Percentiles rank a stretch among this genome's conserved stretches.
Evolutionary conservation across 2,888 invertebrate species (phyloP).

Genomic region (Thelaira solivaga): DNA sequence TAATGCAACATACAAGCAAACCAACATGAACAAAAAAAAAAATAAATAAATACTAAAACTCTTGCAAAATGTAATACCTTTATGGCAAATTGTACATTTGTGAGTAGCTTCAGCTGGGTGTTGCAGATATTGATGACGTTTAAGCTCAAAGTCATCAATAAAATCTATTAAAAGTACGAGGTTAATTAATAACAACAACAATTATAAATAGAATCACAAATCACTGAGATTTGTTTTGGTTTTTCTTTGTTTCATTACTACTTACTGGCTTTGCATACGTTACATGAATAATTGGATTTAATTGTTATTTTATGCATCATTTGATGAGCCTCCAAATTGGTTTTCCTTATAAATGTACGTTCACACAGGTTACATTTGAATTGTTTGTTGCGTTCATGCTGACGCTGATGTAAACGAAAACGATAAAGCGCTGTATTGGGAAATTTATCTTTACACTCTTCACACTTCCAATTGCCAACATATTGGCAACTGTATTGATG

Average conservation of each 20-base stretch:
- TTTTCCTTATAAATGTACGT: conserved; percentile 59
- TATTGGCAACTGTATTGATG: conserved; percentile 61
- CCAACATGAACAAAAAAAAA: neutral
- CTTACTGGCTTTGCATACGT: conserved; percentile 61
- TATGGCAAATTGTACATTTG: conserved; percentile 62
- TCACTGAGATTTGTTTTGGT: neutral
- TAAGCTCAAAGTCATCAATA: conserved; percentile 58
- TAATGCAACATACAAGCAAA: neutral
- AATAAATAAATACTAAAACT: neutral
- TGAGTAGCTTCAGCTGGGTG: conserved; percentile 60
- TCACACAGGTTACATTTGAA: conserved; percentile 61
- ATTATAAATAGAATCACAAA: no score
- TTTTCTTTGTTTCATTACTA: neutral
- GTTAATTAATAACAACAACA: no score
- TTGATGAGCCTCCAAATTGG: conserved; percentile 63
- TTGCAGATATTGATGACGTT: conserved; percentile 62
- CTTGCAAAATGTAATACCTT: conserved; percentile 54
- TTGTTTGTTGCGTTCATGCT: conserved; percentile 55
- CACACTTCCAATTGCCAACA: conserved; percentile 64
- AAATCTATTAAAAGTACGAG: conserved; percentile 52
- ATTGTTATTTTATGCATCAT: conserved; percentile 51
- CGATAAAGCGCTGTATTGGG: conserved; percentile 54
- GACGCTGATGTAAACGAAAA: conserved; percentile 63
- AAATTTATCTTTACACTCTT: conserved; percentile 57
- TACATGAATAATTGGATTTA: conserved; percentile 44